These are phyloP conservation scores for Malachius bipustulatus DNA, from an alignment of 2,888 invertebrate species.

Conservation along the genomic window DNA sequence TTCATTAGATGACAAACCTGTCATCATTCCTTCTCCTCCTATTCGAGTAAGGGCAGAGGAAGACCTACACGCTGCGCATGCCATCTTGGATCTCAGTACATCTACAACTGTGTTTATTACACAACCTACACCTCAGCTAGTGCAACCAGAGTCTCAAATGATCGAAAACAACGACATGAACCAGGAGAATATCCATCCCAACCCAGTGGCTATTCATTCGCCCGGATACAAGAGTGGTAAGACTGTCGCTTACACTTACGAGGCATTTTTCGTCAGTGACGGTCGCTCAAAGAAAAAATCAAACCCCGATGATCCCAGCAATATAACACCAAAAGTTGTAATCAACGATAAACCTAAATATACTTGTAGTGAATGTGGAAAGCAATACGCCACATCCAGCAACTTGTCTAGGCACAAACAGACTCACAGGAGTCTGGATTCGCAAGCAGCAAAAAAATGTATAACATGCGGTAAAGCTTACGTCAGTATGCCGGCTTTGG, in stretches of 20 bases:
- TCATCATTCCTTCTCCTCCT: slow-evolving; percentile 30
- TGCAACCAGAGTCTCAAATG: slow-evolving; percentile 14
- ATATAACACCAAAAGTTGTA: slow-evolving; percentile 21
- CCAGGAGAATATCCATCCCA: neutral
- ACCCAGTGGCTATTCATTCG: slow-evolving; percentile 5
- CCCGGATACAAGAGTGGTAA: slow-evolving; percentile 39
- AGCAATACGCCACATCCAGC: slow-evolving; percentile 81
- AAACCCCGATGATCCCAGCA: slow-evolving; percentile 22
- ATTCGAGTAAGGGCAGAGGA: slow-evolving; percentile 61
- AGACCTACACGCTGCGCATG: slow-evolving; percentile 77
- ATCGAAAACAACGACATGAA: neutral
- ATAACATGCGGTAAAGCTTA: slow-evolving; percentile 92
- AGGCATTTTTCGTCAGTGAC: slow-evolving; percentile 84
- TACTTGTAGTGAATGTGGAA: slow-evolving; percentile 80
- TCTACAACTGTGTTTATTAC: slow-evolving; percentile 64
- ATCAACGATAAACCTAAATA: slow-evolving; percentile 41
- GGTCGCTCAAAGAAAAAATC: slow-evolving; percentile 59
- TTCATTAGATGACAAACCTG: slow-evolving; percentile 58
- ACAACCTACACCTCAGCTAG: slow-evolving; percentile 34
- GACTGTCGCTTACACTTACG: slow-evolving; percentile 80
- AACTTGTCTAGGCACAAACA: slow-evolving; percentile 84
- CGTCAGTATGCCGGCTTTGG: slow-evolving; percentile 93
- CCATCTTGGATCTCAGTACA: slow-evolving; percentile 79
- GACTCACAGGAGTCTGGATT: slow-evolving; percentile 85
- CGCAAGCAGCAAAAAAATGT: slow-evolving; percentile 86